Conservation (phyloP, 30 jellyfish, hydroid and myxozoan species). For the Pelagia noctiluca region DNA sequence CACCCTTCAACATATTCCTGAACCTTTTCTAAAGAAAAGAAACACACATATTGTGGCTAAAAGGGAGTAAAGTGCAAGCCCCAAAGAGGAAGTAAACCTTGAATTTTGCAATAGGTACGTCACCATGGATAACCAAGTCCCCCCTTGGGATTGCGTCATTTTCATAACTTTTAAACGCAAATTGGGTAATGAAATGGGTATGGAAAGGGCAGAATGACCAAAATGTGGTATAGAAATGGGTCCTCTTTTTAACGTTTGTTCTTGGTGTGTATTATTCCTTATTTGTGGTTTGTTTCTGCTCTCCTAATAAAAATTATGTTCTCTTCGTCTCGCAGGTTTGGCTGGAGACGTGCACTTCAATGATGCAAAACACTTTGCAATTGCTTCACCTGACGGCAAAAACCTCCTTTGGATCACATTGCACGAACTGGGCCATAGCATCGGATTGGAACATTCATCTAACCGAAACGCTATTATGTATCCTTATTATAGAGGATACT, state of each 20-base stretch:
- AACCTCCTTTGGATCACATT: slow-evolving; percentile 91
- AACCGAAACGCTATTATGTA: slow-evolving; percentile 83
- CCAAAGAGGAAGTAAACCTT: too few relatives aligned
- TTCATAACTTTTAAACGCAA: too few relatives aligned
- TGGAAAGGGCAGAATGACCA: too few relatives aligned
- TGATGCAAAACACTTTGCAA: slow-evolving; percentile 90
- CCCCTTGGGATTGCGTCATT: too few relatives aligned
- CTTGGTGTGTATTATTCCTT: neutral
- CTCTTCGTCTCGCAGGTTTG: slow-evolving; percentile 34
- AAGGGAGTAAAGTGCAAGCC: too few relatives aligned
- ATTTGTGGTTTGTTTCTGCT: neutral
- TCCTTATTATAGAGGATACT: slow-evolving; percentile 90
- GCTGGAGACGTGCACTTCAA: slow-evolving; percentile 98
- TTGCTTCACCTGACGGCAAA: slow-evolving; percentile 76
- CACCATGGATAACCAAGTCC: too few relatives aligned
- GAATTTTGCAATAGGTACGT: too few relatives aligned
- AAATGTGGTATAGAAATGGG: too few relatives aligned
- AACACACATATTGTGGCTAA: too few relatives aligned
- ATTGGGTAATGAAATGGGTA: too few relatives aligned
- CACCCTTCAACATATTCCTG: too few relatives aligned
- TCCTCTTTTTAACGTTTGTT: neutral
- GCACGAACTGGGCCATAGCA: slow-evolving; percentile 96
- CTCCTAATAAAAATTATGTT: neutral
- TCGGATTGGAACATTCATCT: slow-evolving; percentile 90
- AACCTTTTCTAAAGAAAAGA: too few relatives aligned